Base-by-base conservation (phyloP, 35 echinoderm and acorn worm genomes). In the Chiridota heheva region DNA sequence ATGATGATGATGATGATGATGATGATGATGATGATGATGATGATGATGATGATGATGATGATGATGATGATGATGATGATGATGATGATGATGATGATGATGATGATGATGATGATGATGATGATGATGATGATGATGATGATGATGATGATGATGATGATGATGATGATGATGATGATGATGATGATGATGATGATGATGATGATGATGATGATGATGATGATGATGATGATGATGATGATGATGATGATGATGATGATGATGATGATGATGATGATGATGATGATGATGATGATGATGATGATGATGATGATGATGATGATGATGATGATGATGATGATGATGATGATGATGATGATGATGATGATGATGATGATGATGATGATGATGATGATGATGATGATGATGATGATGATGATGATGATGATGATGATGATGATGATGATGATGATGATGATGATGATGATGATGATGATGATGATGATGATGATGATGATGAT, bases 401-500 rank as follows among this genome's bases (percentile, higher is more conserved):
- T 53, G 48, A n/a, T n/a, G n/a, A 53, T n/a, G 48, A 53, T n/a
- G n/a, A 53, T 53, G 48, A 53, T 53, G 48, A 53, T 53, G 48
- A 53, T 53, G 48, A 53, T 53, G 48, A 53, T 53, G 48, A 53
- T 53, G 48, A 53, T 53, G 48, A 53, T 53, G 48, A 53, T 53
- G 48, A 53, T 53, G 48, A 53, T 53, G 48, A 53, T 53, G 48
- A 53, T 53, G 48, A 53, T 53, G 48, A 53, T 53, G 48, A 53
- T 53, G 48, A 53, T 53, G 48, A 53, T 53, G 48, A 53, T 53
- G 48, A 53, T 53, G 48, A 53, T 53, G 48, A 53, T 53, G 48
- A 53, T 53, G 48, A 53, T 53, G n/a, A 53, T 53, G 48, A 53
- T 53, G 48, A 53, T 53, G 48, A 53, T 53, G n/a, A n/a, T 53